phyloP scores from a whole-genome alignment of 2,888 invertebrate genomes.

The Philaethria dido region DNA sequence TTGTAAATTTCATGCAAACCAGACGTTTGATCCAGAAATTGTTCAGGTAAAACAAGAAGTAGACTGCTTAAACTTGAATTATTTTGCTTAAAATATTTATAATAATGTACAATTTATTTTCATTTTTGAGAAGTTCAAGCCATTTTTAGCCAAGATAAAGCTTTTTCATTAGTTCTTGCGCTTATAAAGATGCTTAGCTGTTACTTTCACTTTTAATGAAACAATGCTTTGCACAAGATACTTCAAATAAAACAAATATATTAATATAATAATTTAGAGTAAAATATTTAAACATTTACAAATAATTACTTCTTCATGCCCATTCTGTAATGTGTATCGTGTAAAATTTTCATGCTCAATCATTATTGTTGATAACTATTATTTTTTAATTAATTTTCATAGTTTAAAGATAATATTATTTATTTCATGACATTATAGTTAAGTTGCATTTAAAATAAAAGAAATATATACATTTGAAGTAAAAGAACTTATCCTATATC shows the following conservation, averaged over 20 bases:
- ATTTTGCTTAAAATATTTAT: conserved; percentile 28
- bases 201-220: conserved; percentile 7
- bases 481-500: no score
- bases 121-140: neutral
- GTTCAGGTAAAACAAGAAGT: conserved; percentile 65
- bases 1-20: conserved; percentile 66
- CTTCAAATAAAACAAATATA: neutral
- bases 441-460: no score
- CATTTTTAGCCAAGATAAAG: neutral
- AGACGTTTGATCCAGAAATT: conserved; percentile 64
- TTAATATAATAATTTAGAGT: neutral
- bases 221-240: neutral
- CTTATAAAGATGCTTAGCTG: conserved; percentile 7
- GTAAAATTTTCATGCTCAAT: no score
- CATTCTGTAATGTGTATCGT: neutral
- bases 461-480: no score
- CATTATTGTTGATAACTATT: no score
- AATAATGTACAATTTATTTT: conserved; percentile 1
- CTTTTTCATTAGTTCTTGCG: conserved; percentile 9
- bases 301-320: neutral
- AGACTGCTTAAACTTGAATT: conserved; percentile 39
- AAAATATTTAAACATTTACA: no score
- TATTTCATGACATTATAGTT: no score
- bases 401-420: no score
- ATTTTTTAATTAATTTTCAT: no score